Conservation (phyloP, 2,113 vertebrate genomes). For the Mastomys natalensis region DNA sequence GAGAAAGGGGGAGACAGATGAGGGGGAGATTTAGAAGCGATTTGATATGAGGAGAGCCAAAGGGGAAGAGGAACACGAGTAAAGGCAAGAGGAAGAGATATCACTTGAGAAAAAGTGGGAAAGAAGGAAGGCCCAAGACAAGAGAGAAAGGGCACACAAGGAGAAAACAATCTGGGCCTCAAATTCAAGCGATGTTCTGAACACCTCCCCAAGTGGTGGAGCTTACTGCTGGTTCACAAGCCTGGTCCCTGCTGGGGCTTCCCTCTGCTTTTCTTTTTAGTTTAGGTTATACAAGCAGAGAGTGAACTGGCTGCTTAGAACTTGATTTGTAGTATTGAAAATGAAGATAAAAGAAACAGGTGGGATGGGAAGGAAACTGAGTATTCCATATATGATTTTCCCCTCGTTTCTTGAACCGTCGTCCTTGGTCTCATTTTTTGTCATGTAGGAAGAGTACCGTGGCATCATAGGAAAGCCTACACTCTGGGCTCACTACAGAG, state of each 20-base stretch:
- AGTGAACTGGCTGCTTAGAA: constrained; percentile 1
- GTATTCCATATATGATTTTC: neutral
- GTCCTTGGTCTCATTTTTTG: constrained; percentile 38
- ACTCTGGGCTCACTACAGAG: constrained; percentile 70
- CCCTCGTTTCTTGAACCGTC: neutral
- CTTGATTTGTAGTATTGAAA: constrained; percentile 31
- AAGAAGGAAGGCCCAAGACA: neutral
- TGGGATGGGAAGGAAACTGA: neutral
- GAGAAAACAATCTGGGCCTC: constrained; percentile 61
- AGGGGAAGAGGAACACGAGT: neutral
- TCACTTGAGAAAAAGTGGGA: neutral
- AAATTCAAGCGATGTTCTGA: constrained; percentile 39
- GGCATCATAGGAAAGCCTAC: neutral
- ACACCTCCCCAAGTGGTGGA: neutral
- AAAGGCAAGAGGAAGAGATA: neutral
- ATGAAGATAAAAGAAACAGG: constrained; percentile 39
- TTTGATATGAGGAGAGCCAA: constrained; percentile 18
- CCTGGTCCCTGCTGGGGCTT: neutral
- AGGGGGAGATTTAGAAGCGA: constrained; percentile 55
- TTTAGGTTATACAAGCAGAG: neutral
- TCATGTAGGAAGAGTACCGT: constrained; percentile 49
- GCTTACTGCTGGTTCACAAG: constrained; percentile 23
- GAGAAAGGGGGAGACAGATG: constrained; percentile 72
- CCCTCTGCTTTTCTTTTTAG: constrained; percentile 19
- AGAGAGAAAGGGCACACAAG: constrained; percentile 37